Conservation (phyloP, 1,140 invertebrate genomes). For the Sminthurinus signatus region DNA sequence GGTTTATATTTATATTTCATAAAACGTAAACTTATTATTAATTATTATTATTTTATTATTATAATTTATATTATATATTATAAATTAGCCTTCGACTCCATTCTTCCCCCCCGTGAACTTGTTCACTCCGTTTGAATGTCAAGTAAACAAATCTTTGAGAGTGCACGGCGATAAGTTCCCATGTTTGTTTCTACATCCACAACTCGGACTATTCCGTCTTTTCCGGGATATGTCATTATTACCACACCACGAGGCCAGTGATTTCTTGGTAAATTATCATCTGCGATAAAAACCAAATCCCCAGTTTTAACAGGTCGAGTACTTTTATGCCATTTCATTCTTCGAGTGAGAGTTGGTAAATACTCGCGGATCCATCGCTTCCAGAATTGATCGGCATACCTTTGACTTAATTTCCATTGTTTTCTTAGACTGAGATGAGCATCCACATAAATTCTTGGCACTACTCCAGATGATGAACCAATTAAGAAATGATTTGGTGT, state of each 20-base stretch:
- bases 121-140: no score
- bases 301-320: background rate
- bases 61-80: no score
- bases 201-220: conserved; percentile 12
- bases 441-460: background rate
- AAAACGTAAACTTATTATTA: no score
- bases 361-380: background rate
- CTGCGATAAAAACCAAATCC: conserved; percentile 23
- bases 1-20: no score
- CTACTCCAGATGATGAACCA: background rate
- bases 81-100: no score
- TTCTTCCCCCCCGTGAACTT: no score
- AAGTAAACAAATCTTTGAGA: conserved; percentile 13
- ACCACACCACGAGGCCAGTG: conserved; percentile 21
- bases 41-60: no score
- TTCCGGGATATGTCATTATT: background rate
- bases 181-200: conserved; percentile 11
- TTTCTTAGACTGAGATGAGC: background rate
- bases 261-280: conserved; percentile 15
- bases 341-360: background rate
- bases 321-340: conserved; percentile 7
- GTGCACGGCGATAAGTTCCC: conserved; percentile 15
- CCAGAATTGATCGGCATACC: background rate
- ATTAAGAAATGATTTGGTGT: conserved; percentile 39
- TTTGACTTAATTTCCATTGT: conserved; percentile 1